phyloP scores from a whole-genome alignment of 2,888 invertebrate species.

The Ceriagrion tenellum region DNA sequence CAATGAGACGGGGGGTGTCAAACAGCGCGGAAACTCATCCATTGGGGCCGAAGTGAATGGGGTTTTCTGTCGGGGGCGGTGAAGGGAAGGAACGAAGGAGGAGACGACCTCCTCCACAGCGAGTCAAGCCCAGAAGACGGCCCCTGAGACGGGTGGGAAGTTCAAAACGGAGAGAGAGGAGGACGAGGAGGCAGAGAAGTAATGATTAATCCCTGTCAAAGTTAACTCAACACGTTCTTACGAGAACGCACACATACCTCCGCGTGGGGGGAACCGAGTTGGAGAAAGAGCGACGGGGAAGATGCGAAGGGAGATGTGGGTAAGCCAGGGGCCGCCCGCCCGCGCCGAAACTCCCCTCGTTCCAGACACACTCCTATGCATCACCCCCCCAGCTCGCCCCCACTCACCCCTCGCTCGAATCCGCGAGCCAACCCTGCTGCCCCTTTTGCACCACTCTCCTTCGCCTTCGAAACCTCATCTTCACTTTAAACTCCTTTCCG shows the following conservation, averaged over 20 bases:
- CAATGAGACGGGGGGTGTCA: slow-evolving; percentile 50
- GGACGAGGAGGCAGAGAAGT: slow-evolving; percentile 63
- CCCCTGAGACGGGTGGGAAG: not conserved
- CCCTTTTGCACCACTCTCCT: not conserved
- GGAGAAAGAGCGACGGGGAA: not conserved
- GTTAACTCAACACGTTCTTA: slow-evolving; percentile 70
- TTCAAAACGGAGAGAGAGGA: slow-evolving; percentile 37
- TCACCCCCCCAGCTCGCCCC: not conserved
- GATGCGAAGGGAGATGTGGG: not conserved
- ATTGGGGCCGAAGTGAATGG: slow-evolving; percentile 52
- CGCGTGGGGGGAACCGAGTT: not conserved
- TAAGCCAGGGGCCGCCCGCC: not conserved
- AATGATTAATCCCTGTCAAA: slow-evolving; percentile 72
- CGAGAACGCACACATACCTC: slow-evolving; percentile 59
- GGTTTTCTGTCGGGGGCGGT: not conserved
- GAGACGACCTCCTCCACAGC: not conserved
- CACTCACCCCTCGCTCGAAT: not conserved
- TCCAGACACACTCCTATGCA: not conserved
- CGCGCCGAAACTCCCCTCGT: not conserved
- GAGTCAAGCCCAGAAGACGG: not conserved
- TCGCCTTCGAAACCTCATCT: not conserved
- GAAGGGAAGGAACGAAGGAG: not conserved
- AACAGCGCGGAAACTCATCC: slow-evolving; percentile 61
- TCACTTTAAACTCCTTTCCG: slow-evolving; percentile 58
- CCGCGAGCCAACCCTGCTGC: slow-evolving; percentile 4